Percentiles rank a stretch among this genome's conserved stretches.
Evolutionary conservation across 2,113 vertebrate genomes (phyloP).

Genomic region (Coracopsis vasa): DNA sequence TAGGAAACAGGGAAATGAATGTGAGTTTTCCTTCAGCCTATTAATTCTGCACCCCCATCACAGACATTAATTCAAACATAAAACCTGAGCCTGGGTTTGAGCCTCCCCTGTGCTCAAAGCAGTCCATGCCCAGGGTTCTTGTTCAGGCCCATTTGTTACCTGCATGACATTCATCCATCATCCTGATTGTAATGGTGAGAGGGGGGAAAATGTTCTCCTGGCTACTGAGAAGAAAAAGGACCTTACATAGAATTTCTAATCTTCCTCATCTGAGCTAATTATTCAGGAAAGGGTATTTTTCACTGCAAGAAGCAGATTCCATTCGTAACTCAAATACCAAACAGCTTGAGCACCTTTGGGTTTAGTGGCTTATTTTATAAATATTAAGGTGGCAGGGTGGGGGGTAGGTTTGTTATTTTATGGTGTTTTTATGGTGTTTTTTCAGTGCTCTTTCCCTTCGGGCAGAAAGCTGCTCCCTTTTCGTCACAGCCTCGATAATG

Average conservation of each 20-base stretch:
- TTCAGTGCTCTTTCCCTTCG: neutral
- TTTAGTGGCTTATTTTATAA: constrained; percentile 42
- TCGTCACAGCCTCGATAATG: constrained; percentile 69
- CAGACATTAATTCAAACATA: neutral
- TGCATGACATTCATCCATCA: neutral
- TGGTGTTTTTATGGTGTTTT: neutral
- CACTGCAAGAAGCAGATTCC: constrained; percentile 19
- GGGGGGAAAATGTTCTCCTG: neutral
- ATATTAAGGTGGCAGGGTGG: neutral
- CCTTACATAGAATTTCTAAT: neutral
- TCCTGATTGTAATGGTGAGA: neutral
- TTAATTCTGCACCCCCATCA: neutral
- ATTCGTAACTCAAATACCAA: constrained; percentile 31
- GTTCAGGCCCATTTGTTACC: constrained; percentile 1
- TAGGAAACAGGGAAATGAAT: constrained; percentile 6
- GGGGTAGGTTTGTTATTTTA: neutral
- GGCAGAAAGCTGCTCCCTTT: constrained; percentile 55
- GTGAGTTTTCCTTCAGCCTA: neutral
- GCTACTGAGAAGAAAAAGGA: neutral
- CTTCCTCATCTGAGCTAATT: constrained; percentile 47
- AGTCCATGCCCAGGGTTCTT: neutral
- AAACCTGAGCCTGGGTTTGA: constrained; percentile 1
- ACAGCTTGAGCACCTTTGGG: constrained; percentile 7
- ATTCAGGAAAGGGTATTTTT: constrained; percentile 33
- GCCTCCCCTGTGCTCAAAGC: neutral